These are phyloP conservation scores for Mormyrops boulengeri DNA, from an alignment of 2,797 vertebrate species.

Conservation along the genomic window DNA sequence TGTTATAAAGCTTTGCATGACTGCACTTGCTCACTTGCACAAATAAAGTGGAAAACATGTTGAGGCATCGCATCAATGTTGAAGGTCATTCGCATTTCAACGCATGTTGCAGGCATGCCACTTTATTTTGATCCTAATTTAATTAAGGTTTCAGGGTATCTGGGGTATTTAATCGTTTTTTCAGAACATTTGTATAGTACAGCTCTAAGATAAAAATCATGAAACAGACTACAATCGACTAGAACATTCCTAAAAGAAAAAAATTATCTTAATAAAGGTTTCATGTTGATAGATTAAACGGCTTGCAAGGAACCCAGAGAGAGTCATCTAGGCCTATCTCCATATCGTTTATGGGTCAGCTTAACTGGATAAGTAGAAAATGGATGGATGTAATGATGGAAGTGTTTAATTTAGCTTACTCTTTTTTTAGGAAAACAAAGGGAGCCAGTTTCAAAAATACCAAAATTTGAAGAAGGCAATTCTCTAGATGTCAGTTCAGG, in stretches of 20 bases:
- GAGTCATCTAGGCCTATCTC: neutral
- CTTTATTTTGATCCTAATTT: neutral
- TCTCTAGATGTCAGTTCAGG: neutral
- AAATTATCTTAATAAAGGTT: neutral
- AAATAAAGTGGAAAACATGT: neutral
- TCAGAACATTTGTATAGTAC: neutral
- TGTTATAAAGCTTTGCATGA: neutral
- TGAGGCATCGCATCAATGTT: neutral
- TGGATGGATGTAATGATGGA: neutral
- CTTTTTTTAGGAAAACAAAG: constrained; percentile 11
- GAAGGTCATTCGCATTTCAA: neutral
- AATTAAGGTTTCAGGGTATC: neutral
- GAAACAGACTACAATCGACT: neutral
- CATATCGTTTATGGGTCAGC: neutral
- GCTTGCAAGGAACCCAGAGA: neutral
- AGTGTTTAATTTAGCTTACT: neutral
- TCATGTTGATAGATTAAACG: neutral
- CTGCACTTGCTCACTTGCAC: neutral
- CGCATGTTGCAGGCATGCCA: neutral
- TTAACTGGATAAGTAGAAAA: neutral
- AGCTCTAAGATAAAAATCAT: neutral
- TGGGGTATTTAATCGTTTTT: neutral
- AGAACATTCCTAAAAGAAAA: neutral
- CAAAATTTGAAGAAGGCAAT: neutral
- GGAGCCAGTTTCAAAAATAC: neutral